Evolutionary conservation across 2,797 vertebrate genomes (phyloP), one percentile per base, ranked within the genome.

Genomic region (Phyllotis vaccarum): DNA sequence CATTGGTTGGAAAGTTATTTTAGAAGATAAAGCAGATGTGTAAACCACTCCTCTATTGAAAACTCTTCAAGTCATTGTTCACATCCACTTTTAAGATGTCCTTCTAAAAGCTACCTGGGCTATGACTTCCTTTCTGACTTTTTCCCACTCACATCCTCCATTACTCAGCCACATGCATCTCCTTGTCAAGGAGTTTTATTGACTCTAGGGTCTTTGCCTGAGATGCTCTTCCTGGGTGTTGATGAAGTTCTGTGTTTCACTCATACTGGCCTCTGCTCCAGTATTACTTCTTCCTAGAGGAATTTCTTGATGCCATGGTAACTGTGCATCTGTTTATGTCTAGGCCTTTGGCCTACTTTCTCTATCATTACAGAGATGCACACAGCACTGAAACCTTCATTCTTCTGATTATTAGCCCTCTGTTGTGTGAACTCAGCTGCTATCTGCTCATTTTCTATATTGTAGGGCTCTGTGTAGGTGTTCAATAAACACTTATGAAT

Each of bases 11-110:
- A 89, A 81, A 49, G n/a, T 89, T 91, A n/a, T 93, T 91, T 93
- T 60, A 94, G 94, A 96, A 76, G 60, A 49, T n/a, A 74, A 94
- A 94, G 43, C 3, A 89, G 22, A 92, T n/a, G n/a, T n/a, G 27
- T 58, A 46, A 56, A 17, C 52, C 11, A 56, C 60, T 93, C 21
- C 14, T 62, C 8, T 94, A 46, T 70, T 94, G 60, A 86, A 91
- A 58, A 81, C 12, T 5, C 19, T 92, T 19, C 6, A 43, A 17
- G 24, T 16, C 12, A 86, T n/a, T 86, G 31, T 68, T 87, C 68
- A 92, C 86, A 90, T 87, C 21, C 13, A 29, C 64, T 49, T 91
- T 94, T 86, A 54, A 29, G 21, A 46, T 82, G 40, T 34, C 21
- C 24, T 60, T 40, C 5, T 19, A 66, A 64, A 90, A 66, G 24